Evolutionary conservation across 2,888 invertebrate genomes (phyloP).

Genomic region (Melieria crassipennis): DNA sequence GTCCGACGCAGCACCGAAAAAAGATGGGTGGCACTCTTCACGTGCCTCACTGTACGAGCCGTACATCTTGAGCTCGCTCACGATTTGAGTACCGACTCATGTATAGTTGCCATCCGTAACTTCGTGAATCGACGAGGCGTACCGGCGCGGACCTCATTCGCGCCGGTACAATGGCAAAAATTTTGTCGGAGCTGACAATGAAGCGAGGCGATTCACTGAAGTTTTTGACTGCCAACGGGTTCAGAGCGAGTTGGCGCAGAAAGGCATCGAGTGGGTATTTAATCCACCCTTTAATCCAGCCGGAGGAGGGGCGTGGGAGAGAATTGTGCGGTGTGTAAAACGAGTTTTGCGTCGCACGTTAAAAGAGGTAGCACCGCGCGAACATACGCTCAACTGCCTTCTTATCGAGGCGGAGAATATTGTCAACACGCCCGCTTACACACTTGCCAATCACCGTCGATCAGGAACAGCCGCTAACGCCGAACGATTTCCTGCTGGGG

Average conservation of each 20-base stretch:
- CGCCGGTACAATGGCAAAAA: conserved; percentile 12
- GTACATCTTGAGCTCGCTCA: conserved; percentile 32
- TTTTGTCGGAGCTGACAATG: neutral
- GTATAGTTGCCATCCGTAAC: conserved; percentile 7
- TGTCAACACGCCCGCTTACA: conserved; percentile 28
- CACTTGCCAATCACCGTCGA: conserved; percentile 30
- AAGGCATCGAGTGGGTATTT: conserved; percentile 34
- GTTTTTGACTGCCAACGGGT: conserved; percentile 10
- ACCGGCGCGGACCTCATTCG: neutral
- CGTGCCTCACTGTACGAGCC: conserved; percentile 39
- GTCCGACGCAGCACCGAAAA: conserved; percentile 31
- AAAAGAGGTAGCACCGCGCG: conserved; percentile 27
- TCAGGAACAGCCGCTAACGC: conserved; percentile 38
- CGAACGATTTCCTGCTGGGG: conserved; percentile 38
- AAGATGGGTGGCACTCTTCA: conserved; percentile 42
- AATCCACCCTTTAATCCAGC: conserved; percentile 8
- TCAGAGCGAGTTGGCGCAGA: conserved; percentile 14
- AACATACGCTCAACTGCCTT: too few species aligned
- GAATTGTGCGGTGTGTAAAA: conserved; percentile 39
- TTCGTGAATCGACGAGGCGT: conserved; percentile 11
- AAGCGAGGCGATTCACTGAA: conserved; percentile 4
- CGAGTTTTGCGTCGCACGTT: conserved; percentile 36
- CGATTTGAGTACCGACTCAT: conserved; percentile 16
- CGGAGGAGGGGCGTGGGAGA: conserved; percentile 37
- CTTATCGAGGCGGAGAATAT: conserved; percentile 36